Evolutionary conservation across 2,113 vertebrate species (phyloP).

Genomic region (Periophthalmodon schlosseri): DNA sequence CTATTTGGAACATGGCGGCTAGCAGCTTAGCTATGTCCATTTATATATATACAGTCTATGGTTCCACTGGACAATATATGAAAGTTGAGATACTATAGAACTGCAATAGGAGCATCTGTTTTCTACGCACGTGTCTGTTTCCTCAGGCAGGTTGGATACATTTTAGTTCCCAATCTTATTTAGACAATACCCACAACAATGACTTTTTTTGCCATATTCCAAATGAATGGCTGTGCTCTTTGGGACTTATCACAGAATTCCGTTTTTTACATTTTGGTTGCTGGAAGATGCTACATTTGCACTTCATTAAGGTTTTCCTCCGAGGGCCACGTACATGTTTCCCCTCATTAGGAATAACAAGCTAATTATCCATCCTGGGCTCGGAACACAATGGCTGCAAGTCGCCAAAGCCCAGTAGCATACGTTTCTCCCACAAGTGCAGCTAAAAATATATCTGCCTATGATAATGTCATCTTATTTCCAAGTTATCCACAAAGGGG

Average conservation of each 20-base stretch:
- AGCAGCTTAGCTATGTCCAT: too few species aligned
- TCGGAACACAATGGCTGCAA: not conserved
- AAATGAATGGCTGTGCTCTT: not conserved
- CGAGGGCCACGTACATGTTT: constrained; percentile 9
- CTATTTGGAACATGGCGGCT: too few species aligned
- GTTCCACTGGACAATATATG: not conserved
- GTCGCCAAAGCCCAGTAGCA: not conserved
- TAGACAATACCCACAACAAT: not conserved
- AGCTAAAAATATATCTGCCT: constrained; percentile 5
- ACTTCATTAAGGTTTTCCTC: constrained; percentile 15
- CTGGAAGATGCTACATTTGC: constrained; percentile 9
- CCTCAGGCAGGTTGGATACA: not conserved
- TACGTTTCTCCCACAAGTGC: constrained; percentile 7
- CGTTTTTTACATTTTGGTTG: constrained; percentile 4
- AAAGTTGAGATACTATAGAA: not conserved
- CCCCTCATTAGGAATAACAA: constrained; percentile 19
- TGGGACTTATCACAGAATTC: not conserved
- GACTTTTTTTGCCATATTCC: not conserved
- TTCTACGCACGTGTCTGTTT: not conserved
- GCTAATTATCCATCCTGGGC: constrained; percentile 13
- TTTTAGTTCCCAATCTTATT: not conserved
- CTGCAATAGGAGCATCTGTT: not conserved
- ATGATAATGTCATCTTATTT: constrained; percentile 2
- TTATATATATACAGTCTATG: too few species aligned
- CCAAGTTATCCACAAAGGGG: not conserved